phyloP scores from a whole-genome alignment of 2,888 invertebrate species.

The Pheosia gnoma region DNA sequence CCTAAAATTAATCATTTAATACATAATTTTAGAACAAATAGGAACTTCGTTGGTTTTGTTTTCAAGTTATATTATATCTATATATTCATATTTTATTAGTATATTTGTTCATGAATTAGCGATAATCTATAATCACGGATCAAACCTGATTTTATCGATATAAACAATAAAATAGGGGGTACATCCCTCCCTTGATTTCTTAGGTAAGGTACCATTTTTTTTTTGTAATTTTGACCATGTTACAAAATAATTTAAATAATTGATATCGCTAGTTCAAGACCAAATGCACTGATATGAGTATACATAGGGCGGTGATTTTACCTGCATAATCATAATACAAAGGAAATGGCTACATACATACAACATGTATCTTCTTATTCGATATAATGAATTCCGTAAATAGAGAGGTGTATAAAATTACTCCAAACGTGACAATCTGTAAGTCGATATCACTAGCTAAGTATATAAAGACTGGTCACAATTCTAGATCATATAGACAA shows the following conservation, averaged over 20 bases:
- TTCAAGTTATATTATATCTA: constrained; percentile 7
- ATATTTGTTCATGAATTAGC: no score
- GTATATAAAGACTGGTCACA: constrained; percentile 17
- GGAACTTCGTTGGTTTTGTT: constrained; percentile 40
- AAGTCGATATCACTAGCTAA: constrained; percentile 15
- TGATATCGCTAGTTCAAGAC: no score
- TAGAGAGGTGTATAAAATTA: constrained; percentile 10
- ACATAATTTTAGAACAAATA: constrained; percentile 38
- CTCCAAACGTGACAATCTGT: constrained; percentile 16
- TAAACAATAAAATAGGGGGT: no score
- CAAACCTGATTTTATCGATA: no score
- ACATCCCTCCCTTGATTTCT: no score
- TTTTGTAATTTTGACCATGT: no score
- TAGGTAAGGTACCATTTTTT: no score
- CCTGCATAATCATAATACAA: neutral
- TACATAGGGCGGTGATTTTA: neutral
- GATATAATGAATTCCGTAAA: neutral
- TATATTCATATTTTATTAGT: no score
- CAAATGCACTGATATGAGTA: neutral
- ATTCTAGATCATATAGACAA: constrained; percentile 29
- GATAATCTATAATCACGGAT: no score
- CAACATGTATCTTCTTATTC: neutral
- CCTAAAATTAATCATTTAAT: constrained; percentile 25
- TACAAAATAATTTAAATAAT: no score
- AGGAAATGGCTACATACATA: neutral